A percentile compares a stretch with the other conserved stretches of the same genome.
These are phyloP conservation scores for Micronycteris hirsuta DNA, from an alignment of 2,113 vertebrate genomes.

Conservation along the genomic window DNA sequence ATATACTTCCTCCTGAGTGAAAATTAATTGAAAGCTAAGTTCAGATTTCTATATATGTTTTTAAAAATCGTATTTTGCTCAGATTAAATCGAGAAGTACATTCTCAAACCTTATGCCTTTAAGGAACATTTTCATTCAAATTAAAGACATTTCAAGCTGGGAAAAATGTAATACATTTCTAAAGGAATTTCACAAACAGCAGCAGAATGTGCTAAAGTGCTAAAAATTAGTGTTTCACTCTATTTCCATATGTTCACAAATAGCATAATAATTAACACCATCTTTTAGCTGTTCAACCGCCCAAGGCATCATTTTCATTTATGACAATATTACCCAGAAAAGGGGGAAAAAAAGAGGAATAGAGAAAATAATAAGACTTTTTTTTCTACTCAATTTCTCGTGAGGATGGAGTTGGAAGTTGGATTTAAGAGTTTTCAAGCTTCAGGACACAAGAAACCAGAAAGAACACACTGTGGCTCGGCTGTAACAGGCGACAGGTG, in stretches of 20 bases:
- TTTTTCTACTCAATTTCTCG: background rate
- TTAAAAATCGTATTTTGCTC: background rate
- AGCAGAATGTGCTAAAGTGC: background rate
- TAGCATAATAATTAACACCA: background rate
- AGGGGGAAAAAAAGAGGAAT: background rate
- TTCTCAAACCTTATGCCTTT: background rate
- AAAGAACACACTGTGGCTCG: background rate
- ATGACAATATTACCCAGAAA: background rate
- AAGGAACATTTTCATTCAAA: background rate
- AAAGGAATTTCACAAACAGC: background rate
- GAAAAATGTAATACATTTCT: background rate
- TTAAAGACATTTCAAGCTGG: background rate
- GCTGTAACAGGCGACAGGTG: constrained; percentile 24
- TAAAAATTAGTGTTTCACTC: background rate
- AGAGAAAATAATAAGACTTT: background rate
- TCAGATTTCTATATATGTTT: background rate
- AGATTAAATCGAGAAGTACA: background rate
- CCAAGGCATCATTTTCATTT: background rate
- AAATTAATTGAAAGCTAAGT: background rate
- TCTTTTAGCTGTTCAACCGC: background rate
- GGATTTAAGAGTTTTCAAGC: background rate
- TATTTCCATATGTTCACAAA: background rate
- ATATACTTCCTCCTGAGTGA: background rate
- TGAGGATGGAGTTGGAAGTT: background rate
- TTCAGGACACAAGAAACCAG: background rate